A percentile compares a stretch with the other conserved stretches of the same genome.
phyloP scores from a whole-genome alignment of 1,140 invertebrate species.

The Calephelis virginiensis region DNA sequence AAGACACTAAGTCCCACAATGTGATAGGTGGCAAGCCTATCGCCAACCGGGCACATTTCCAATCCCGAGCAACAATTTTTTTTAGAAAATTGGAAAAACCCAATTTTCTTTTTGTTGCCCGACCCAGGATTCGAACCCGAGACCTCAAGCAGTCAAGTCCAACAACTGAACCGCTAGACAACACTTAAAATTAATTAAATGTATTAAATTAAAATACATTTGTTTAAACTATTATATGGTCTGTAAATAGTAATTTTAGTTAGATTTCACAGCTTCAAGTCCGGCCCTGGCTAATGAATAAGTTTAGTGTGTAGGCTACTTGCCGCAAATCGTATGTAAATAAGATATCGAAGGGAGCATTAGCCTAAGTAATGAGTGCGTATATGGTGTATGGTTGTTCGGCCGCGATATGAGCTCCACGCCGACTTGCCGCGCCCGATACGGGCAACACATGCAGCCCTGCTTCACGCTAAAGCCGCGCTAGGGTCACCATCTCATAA shows the following conservation, averaged over 20 bases:
- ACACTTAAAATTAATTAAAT: too few relatives aligned
- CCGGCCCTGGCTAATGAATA: slow-evolving; percentile 7
- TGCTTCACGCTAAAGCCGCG: slow-evolving; percentile 9
- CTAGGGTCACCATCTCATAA: slow-evolving; percentile 11
- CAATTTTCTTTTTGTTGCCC: too few relatives aligned
- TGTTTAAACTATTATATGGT: too few relatives aligned
- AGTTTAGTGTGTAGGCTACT: neutral
- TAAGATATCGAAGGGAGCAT: slow-evolving; percentile 17
- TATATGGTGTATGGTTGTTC: slow-evolving; percentile 24
- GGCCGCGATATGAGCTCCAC: slow-evolving; percentile 7
- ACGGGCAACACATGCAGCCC: slow-evolving; percentile 22
- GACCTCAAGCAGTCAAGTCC: too few relatives aligned
- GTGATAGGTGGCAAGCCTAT: too few relatives aligned
- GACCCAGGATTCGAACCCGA: too few relatives aligned
- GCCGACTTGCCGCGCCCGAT: slow-evolving; percentile 20
- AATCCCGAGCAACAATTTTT: too few relatives aligned
- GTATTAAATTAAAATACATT: too few relatives aligned
- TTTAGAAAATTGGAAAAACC: too few relatives aligned
- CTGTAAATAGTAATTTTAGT: neutral
- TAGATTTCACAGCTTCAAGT: neutral
- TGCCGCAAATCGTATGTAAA: slow-evolving; percentile 24
- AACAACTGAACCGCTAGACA: too few relatives aligned
- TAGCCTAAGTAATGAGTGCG: slow-evolving; percentile 31
- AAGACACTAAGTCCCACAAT: too few relatives aligned
- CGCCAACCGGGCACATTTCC: too few relatives aligned